Base-by-base conservation (phyloP, 1,140 invertebrate species). In the Aphaenogaster floridana region DNA sequence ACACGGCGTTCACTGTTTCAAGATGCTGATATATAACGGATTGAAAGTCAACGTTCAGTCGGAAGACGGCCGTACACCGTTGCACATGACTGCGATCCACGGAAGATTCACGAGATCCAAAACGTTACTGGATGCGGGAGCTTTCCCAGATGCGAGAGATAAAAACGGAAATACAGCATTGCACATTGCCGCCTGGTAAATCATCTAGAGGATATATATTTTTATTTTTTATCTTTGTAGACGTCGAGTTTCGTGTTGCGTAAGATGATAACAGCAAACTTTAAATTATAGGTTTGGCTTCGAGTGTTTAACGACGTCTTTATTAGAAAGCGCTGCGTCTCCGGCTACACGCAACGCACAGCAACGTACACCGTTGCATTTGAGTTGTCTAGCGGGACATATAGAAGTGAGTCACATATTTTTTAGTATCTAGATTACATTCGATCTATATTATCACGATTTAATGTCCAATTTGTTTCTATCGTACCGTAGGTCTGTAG, bases 81-180 rank as follows among this genome's bases (percentile, higher is more conserved):
- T 97, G 34, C 97, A 97, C 89, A 96, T 97, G 96, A 96, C 96
- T 15, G 96, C 97, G 13, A 96, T 97, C 86, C 96, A 97, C 93
- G 97, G 97, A 48, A 95, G 96, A 92, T 97, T 97, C 92, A 96
- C 96, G 3, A 93, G 97, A 68, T 97, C 97, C 45, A 96, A 97
- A 93, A 96, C 95, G 61, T 94, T 97, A 42, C 94, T 96, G 0
- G 96, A 96, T 86, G 88, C 81, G 81, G 96, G 96, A 50, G 96
- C 96, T n/a, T 90, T 93, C 5, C 93, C 96, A 4, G 96, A 96
- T 79, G 94, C 91, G 57, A 87, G 92, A 36, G 96, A 96, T 89
- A 96, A 96, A 88, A 95, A 95, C 88, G 95, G 96, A 50, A 96
- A 96, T 84, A 96, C 96, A 1, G 94, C 96, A 50, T 91, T 96